Percentiles rank a stretch among this genome's conserved stretches.
phyloP scores from a whole-genome alignment of 2,888 invertebrate genomes.

The Dromius quadrimaculatus region DNA sequence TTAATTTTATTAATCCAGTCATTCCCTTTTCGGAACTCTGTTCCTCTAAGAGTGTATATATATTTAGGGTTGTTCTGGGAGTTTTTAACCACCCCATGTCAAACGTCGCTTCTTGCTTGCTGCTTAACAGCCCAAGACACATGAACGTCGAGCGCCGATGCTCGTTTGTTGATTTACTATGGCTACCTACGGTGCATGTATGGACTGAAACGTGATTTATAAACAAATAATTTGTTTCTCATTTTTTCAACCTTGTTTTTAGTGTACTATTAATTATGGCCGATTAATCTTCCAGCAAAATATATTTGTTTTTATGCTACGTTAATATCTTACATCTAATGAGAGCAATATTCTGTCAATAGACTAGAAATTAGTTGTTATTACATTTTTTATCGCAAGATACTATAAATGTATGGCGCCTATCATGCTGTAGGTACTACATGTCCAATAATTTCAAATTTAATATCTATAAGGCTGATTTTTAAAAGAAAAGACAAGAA shows the following conservation, averaged over 20 bases:
- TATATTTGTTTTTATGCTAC: slow-evolving; percentile 33
- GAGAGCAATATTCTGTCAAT: slow-evolving; percentile 11
- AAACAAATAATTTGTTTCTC: slow-evolving; percentile 30
- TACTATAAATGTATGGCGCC: neutral
- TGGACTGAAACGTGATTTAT: slow-evolving; percentile 20
- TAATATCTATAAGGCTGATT: too few relatives aligned
- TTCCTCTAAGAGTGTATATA: slow-evolving; percentile 38
- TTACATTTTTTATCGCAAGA: neutral
- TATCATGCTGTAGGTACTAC: neutral
- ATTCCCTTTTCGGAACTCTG: slow-evolving; percentile 49
- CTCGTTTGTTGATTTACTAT: slow-evolving; percentile 6
- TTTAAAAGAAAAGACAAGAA: too few relatives aligned
- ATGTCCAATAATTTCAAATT: too few relatives aligned
- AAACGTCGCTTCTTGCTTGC: neutral
- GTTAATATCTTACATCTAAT: slow-evolving; percentile 8
- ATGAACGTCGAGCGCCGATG: slow-evolving; percentile 7
- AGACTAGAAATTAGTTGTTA: neutral
- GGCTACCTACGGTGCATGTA: slow-evolving; percentile 24
- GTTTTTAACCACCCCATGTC: slow-evolving; percentile 41
- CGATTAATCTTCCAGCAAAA: slow-evolving; percentile 25
- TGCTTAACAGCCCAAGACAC: slow-evolving; percentile 7
- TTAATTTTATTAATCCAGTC: slow-evolving; percentile 65
- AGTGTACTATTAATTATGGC: slow-evolving; percentile 23
- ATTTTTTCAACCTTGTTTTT: slow-evolving; percentile 34
- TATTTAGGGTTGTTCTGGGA: slow-evolving; percentile 51